Conservation (phyloP, 2,113 vertebrate genomes). For the Trochalopteron elliotii region DNA sequence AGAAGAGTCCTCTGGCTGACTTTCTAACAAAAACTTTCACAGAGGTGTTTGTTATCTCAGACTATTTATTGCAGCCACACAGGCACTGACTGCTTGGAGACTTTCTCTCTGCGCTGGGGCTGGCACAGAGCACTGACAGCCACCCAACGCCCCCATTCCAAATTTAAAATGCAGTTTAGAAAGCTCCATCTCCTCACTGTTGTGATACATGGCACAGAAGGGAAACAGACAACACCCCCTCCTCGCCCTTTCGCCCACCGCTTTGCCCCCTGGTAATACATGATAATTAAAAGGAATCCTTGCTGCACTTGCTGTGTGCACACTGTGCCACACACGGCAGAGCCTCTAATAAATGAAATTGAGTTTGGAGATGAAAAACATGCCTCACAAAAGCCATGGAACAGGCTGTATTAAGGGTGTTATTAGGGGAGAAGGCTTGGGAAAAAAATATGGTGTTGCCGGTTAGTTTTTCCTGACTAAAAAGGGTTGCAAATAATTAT, state of each 20-base stretch:
- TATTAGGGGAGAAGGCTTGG: conserved; percentile 46
- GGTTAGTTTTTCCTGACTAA: not conserved
- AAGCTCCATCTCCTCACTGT: not conserved
- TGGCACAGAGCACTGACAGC: not conserved
- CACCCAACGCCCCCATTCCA: not conserved
- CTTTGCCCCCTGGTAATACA: not conserved
- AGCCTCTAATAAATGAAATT: conserved; percentile 52
- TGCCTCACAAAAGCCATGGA: conserved; percentile 18
- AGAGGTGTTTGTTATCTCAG: conserved; percentile 59
- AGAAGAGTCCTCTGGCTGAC: conserved; percentile 61
- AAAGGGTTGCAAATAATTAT: conserved; percentile 18
- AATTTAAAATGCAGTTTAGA: not conserved
- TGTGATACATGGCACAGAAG: not conserved
- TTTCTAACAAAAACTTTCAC: conserved; percentile 40
- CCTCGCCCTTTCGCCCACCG: not conserved
- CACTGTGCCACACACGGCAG: not conserved
- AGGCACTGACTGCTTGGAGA: not conserved
- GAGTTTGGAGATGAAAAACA: conserved; percentile 58
- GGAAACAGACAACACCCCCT: not conserved
- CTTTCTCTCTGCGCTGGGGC: rapidly evolving
- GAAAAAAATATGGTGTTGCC: not conserved
- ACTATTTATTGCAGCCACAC: conserved; percentile 59
- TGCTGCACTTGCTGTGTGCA: conserved; percentile 14
- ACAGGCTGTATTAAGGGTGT: conserved; percentile 32
- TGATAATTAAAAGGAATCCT: conserved; percentile 15